These are phyloP conservation scores for Stratiolaelaps scimitus DNA, from an alignment of 1,140 invertebrate genomes.

Conservation along the genomic window DNA sequence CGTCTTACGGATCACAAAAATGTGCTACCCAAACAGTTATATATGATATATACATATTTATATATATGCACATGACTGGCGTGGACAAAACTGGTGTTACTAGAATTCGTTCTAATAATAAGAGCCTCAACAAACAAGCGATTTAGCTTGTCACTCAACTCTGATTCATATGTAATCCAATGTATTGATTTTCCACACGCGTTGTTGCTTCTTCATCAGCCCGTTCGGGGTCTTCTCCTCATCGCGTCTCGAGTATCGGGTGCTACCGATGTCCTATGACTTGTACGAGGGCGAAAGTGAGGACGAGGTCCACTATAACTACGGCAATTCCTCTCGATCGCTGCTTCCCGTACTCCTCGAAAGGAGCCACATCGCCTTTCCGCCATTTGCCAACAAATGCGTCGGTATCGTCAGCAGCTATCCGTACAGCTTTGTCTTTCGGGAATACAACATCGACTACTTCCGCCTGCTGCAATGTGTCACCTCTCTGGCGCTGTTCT, in stretches of 20 bases:
- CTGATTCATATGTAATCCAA: too few relatives aligned
- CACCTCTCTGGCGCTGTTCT: not conserved
- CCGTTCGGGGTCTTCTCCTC: not conserved
- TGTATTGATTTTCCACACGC: too few relatives aligned
- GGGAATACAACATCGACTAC: conserved; percentile 23
- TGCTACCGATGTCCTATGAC: not conserved
- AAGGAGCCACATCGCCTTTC: not conserved
- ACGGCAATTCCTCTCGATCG: not conserved
- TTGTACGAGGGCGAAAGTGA: conserved; percentile 7
- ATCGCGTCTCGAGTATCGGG: not conserved
- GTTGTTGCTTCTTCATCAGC: not conserved
- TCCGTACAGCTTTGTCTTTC: conserved; percentile 11
- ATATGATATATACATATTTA: too few relatives aligned
- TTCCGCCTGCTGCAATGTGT: not conserved
- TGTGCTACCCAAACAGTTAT: too few relatives aligned
- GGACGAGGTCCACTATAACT: not conserved
- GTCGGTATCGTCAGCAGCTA: conserved; percentile 11
- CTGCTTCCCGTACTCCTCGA: not conserved
- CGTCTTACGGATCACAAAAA: too few relatives aligned
- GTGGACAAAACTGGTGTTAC: too few relatives aligned
- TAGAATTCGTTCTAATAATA: too few relatives aligned
- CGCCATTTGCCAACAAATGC: not conserved
- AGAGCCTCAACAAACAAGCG: too few relatives aligned
- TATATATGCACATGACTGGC: too few relatives aligned
- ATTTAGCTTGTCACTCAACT: too few relatives aligned